Evolutionary conservation across 2,113 vertebrate genomes (phyloP).

Genomic region (Nycticebus coucang): DNA sequence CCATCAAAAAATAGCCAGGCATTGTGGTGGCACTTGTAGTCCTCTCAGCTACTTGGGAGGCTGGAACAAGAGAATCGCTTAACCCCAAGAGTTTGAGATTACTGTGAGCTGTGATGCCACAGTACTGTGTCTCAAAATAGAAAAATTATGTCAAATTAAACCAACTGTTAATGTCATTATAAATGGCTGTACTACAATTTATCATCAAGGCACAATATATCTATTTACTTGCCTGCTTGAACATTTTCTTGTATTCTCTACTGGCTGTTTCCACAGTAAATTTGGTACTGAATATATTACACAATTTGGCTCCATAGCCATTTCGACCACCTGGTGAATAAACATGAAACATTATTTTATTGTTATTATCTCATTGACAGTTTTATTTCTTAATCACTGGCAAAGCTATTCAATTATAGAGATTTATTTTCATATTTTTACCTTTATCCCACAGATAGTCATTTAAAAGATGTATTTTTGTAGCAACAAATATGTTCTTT

Average conservation of each 20-base stretch:
- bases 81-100: no score
- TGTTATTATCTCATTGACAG: slow-evolving; percentile 26
- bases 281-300: slow-evolving; percentile 98
- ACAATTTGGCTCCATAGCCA: slow-evolving; percentile 98
- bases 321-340: slow-evolving; percentile 93
- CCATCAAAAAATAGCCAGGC: no score
- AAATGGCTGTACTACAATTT: slow-evolving; percentile 7
- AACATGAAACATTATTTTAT: slow-evolving; percentile 18
- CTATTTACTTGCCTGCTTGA: slow-evolving; percentile 92
- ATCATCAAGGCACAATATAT: slow-evolving; percentile 21
- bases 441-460: background rate
- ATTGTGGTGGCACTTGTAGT: no score
- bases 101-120: no score
- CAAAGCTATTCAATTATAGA: slow-evolving; percentile 34
- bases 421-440: slow-evolving; percentile 26
- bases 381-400: slow-evolving; percentile 41
- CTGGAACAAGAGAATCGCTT: no score
- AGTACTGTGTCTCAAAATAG: no score
- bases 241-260: slow-evolving; percentile 91
- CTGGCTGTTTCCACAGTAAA: slow-evolving; percentile 99
- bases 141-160: slow-evolving; percentile 36
- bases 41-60: no score
- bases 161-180: background rate
- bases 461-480: slow-evolving; percentile 39
- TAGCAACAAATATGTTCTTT: slow-evolving; percentile 9